Conservation (phyloP, 2,888 invertebrate genomes). For the Agrilus cyanescens region DNA sequence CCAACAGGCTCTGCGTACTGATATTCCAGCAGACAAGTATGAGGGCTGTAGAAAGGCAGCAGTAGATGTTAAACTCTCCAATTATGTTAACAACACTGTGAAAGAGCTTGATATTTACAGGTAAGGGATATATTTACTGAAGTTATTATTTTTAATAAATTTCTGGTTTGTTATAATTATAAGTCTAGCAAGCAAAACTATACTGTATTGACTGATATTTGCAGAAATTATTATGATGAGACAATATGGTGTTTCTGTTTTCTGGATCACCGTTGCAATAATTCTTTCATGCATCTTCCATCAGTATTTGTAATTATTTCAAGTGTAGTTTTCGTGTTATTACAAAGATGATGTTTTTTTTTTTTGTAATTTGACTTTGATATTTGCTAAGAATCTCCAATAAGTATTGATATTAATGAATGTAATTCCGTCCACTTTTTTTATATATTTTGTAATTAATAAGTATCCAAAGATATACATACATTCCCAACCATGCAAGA, state of each 20-base stretch:
- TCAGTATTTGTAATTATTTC: conserved; percentile 12
- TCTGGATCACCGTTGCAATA: conserved; percentile 79
- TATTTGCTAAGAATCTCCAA: too few species aligned
- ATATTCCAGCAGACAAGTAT: conserved; percentile 84
- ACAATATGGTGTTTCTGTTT: conserved; percentile 85
- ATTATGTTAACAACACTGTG: conserved; percentile 80
- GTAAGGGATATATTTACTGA: conserved; percentile 30
- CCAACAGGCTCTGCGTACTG: conserved; percentile 62
- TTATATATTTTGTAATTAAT: too few species aligned
- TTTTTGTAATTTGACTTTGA: too few species aligned
- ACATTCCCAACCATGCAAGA: too few species aligned
- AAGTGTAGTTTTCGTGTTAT: neutral
- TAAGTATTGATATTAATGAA: too few species aligned
- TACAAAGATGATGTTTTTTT: too few species aligned
- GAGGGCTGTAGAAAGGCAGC: conserved; percentile 80
- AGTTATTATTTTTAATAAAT: neutral
- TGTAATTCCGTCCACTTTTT: too few species aligned
- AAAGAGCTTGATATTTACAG: conserved; percentile 74
- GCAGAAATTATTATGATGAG: conserved; percentile 66
- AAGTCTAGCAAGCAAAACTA: neutral
- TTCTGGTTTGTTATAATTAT: conserved; percentile 1
- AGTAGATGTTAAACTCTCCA: conserved; percentile 63
- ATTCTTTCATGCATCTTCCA: conserved; percentile 16
- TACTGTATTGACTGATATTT: conserved; percentile 24
- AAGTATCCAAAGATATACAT: too few species aligned